Base-by-base conservation (phyloP, 1,140 invertebrate genomes). In the Achroia grisella region DNA sequence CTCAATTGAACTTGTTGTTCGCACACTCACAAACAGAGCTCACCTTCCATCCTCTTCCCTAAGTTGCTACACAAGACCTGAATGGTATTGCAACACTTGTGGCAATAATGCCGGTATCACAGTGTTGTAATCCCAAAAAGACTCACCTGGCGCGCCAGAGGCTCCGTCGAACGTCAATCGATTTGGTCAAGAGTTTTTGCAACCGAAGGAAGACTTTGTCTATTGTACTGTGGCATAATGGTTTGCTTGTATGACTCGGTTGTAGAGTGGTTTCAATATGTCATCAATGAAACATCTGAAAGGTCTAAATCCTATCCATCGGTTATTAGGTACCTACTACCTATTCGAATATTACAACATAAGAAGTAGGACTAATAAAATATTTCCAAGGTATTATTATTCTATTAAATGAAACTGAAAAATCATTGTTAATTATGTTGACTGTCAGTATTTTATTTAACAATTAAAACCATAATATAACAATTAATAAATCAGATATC, bases 1-100 rank as follows among this genome's bases (percentile, higher is more conserved):
- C 90, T 0, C 89, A 91, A 58, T 67, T 92, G 13, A 91, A 90
- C 62, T 66, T 91, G 39, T 64, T 91, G 13, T 91, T 91, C 64
- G 86, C 88, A 1, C 87, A 88, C 61, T 89, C 89, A 53, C 87
- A 90, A 52, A 88, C 88, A 14, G 87, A 90, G 69, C 78, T 91
- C n/a, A 88, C 87, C 15, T 91, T 91, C 75, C 72, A 88, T 63
- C 89, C 89, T 4, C 44, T 81, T 37, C 82, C 84, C 41, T 87
- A 82, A 85, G 70, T 40, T 23, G 8, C 10, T 27, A 4, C 28
- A 1, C 33, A 43, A 54, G 57, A 50, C 36, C 39, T 11, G 75
- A 81, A 77, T 75, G 75, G 75, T 78, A 50, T 72, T 69, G 52
- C 71, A 68, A 57, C 71, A 65, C 53, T 54, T 35, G 51, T 53